Conservation (phyloP, 2,113 vertebrate genomes). For the Tetraodon nigroviridis region DNA sequence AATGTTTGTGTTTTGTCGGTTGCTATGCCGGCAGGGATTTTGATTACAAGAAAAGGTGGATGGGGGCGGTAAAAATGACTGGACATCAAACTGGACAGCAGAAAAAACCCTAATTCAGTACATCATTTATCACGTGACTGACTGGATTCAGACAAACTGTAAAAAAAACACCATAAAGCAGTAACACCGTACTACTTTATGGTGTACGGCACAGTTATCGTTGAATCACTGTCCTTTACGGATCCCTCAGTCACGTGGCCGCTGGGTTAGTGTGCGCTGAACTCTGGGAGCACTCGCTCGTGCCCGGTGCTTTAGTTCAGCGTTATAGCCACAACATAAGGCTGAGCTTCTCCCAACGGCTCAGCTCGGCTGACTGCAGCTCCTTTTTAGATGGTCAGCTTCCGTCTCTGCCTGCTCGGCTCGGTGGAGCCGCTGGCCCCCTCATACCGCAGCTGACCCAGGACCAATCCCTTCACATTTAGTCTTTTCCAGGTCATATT, state of each 20-base stretch:
- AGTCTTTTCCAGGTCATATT: too few species aligned
- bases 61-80: too few species aligned
- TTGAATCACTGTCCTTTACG: too few species aligned
- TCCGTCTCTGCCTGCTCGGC: not conserved
- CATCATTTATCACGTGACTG: too few species aligned
- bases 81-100: too few species aligned
- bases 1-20: not conserved
- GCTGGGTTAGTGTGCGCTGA: slow-evolving; percentile 13
- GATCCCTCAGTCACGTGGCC: slow-evolving; percentile 40
- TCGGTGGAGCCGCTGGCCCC: slow-evolving; percentile 3
- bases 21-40: not conserved
- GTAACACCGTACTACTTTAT: not conserved
- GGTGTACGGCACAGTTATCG: not conserved
- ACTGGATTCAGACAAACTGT: too few species aligned
- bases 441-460: not conserved
- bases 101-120: not conserved
- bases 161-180: not conserved
- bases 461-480: not conserved
- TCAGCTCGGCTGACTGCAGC: not conserved
- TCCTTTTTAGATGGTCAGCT: slow-evolving; percentile 9
- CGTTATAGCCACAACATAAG: slow-evolving; percentile 27
- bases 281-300: not conserved
- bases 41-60: too few species aligned
- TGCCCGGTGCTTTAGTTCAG: slow-evolving; percentile 28
- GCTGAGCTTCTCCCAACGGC: not conserved